Percentiles rank a stretch among this genome's conserved stretches.
phyloP scores from a whole-genome alignment of 2,113 vertebrate species.

The Galemys pyrenaicus region DNA sequence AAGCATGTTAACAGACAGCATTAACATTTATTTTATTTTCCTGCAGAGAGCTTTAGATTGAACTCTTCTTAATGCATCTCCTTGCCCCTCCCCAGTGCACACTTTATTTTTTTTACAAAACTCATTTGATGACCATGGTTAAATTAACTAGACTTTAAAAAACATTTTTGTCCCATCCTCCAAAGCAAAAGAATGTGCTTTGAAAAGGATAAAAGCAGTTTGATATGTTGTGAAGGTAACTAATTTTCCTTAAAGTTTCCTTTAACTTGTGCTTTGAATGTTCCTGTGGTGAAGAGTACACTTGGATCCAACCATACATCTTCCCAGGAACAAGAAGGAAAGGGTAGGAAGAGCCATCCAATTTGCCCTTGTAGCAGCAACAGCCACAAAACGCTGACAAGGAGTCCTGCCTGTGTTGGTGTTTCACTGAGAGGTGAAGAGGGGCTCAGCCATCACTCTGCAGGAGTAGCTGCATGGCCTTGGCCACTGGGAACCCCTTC shows the following conservation, averaged over 20 bases:
- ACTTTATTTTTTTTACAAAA: neutral
- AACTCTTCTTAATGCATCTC: neutral
- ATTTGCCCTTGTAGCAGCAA: neutral
- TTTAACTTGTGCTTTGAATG: conserved; percentile 69
- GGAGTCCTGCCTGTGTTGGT: neutral
- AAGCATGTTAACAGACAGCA: neutral
- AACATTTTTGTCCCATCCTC: neutral
- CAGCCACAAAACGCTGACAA: conserved; percentile 47
- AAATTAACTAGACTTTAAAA: neutral
- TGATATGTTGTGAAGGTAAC: conserved; percentile 66
- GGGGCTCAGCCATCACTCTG: neutral
- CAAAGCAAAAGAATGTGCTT: conserved; percentile 52
- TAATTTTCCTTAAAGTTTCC: conserved; percentile 58
- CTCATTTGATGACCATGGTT: neutral
- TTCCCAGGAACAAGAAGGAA: conserved; percentile 72
- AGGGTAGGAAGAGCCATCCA: conserved; percentile 50
- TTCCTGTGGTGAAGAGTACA: conserved; percentile 54
- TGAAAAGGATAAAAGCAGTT: neutral
- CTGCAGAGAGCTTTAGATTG: neutral
- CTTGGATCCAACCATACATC: conserved; percentile 38
- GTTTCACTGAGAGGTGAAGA: neutral
- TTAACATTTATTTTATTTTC: neutral
- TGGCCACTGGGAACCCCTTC: neutral
- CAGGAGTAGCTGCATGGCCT: neutral
- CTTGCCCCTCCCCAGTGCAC: neutral